Conservation (phyloP, 2,113 vertebrate species). For the Orcinus orca region DNA sequence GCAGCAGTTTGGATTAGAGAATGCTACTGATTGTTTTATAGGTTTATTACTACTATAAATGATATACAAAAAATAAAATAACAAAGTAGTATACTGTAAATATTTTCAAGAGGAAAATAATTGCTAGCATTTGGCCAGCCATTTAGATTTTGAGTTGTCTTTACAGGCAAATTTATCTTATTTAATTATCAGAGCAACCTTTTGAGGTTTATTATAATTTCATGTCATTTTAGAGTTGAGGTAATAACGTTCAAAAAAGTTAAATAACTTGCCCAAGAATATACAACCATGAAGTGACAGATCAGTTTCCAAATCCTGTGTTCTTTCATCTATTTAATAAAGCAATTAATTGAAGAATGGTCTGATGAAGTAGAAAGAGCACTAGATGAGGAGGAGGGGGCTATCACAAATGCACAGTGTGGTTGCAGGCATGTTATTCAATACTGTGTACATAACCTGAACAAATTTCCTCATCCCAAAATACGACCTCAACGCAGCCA, state of each 20-base stretch:
- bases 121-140: neutral
- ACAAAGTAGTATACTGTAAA: neutral
- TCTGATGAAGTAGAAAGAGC: neutral
- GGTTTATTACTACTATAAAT: neutral
- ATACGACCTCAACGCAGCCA: neutral
- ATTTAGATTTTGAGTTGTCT: neutral
- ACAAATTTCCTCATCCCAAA: neutral
- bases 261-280: neutral
- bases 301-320: neutral
- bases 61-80: neutral
- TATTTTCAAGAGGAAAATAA: neutral
- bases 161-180: neutral
- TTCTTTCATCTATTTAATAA: neutral
- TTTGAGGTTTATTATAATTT: neutral
- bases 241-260: neutral
- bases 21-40: neutral
- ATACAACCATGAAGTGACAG: neutral
- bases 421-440: neutral
- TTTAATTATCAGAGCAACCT: neutral
- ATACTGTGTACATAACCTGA: neutral
- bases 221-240: neutral
- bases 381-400: neutral
- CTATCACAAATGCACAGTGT: neutral
- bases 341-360: neutral
- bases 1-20: neutral